Conservation (phyloP, 2,797 vertebrate genomes). For the Falco novaeseelandiae region DNA sequence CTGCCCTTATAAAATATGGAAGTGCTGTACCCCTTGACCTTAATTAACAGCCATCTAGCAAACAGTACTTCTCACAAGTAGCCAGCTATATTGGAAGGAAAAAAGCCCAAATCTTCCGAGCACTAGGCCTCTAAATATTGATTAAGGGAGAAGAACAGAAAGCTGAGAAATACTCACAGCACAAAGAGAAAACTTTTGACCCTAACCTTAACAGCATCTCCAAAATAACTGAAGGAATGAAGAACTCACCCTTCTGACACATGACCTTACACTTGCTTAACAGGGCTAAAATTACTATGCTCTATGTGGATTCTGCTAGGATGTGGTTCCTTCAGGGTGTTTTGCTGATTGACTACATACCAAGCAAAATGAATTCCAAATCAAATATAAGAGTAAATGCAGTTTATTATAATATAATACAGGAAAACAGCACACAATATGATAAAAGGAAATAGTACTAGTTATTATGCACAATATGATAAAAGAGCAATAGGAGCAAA, state of each 20-base stretch:
- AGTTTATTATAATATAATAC: too few species aligned
- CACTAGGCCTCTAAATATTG: not conserved
- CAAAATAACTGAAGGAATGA: not conserved
- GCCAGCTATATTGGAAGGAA: not conserved
- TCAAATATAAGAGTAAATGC: too few species aligned
- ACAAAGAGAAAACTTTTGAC: not conserved
- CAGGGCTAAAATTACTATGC: not conserved
- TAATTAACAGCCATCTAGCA: not conserved
- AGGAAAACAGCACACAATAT: too few species aligned
- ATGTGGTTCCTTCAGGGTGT: not conserved
- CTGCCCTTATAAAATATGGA: not conserved
- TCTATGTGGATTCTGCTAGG: not conserved
- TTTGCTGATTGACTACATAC: too few species aligned
- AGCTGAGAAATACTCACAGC: not conserved
- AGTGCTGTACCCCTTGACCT: not conserved
- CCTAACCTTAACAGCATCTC: not conserved
- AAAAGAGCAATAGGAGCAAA: too few species aligned
- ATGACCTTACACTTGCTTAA: not conserved
- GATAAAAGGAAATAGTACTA: too few species aligned
- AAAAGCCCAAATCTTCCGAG: not conserved
- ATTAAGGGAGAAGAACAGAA: not conserved
- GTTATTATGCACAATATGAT: too few species aligned
- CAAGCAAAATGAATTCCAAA: too few species aligned
- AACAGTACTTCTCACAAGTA: not conserved
- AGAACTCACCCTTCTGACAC: not conserved